Evolutionary conservation across 2,797 vertebrate species (phyloP), one percentile per base, ranked within the genome.

Genomic region (Vespertilio murinus): DNA sequence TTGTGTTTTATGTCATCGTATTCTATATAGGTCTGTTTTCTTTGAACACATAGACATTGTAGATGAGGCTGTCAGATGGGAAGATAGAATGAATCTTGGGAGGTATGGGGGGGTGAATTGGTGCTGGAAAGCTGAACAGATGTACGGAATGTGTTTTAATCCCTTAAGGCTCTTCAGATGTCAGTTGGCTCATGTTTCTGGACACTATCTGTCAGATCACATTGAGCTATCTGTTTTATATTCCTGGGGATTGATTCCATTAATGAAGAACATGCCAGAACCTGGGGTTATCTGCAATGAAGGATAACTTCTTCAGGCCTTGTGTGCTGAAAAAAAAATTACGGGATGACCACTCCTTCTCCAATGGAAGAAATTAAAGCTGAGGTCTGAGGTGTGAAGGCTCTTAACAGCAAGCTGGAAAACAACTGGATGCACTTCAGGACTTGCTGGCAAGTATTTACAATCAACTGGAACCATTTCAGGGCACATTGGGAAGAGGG

Each of bases 161-260:
- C 93, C 86, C 91, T 93, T 61, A 96, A 95, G 93, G 64, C 47
- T 93, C 94, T 97, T 97, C 67, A 88, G 38, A 89, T 79, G 91
- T 96, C 0, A 0, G 38, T 93, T 96, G 97, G 84, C 92, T 98
- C 97, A 61, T 88, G 77, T 97, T 97, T 96, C 97, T 97, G 92
- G 90, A 97, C 84, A 91, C n/a, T 95, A 91, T 95, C 90, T 95
- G 88, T 93, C 93, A 92, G 84, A 78, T 90, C 90, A 71, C 94
- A 95, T 96, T 65, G 91, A 96, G 16, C 67, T 97, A 87, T 96
- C 91, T 95, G 80, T 96, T 97, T 97, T 93, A 86, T 94, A 67
- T 87, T 96, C 78, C 78, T 97, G 91, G 88, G 92, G 94, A 96
- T 67, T 64, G 94, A 77, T 90, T 97, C 96, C 40, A 93, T 95